These are phyloP conservation scores for human (Homo sapiens) DNA, from an alignment of 2,113 vertebrate genomes.

Conservation along the genomic window GRCh38 chr15:91217001-91217500, in stretches of 20 bases:
- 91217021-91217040: too few species aligned
- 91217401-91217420: constrained; percentile 2
- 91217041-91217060: too few species aligned
- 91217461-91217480: too few species aligned
- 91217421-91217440: too few species aligned
- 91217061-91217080: too few species aligned
- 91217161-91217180: accelerated
- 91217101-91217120: too few species aligned
- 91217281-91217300: not conserved
- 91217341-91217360: not conserved
- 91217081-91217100: too few species aligned
- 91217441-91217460: too few species aligned
- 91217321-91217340: not conserved
- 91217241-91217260: not conserved
- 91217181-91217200: not conserved
- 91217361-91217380: not conserved
- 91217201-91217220: not conserved
- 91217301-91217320: not conserved
- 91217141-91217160: too few species aligned
- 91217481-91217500: too few species aligned
- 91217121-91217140: too few species aligned
- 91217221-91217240: not conserved
- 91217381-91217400: not conserved
- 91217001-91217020: too few species aligned
- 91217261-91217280: not conserved